phyloP scores from a whole-genome alignment of 2,888 invertebrate genomes.

The Lithophane semibrunnea region DNA sequence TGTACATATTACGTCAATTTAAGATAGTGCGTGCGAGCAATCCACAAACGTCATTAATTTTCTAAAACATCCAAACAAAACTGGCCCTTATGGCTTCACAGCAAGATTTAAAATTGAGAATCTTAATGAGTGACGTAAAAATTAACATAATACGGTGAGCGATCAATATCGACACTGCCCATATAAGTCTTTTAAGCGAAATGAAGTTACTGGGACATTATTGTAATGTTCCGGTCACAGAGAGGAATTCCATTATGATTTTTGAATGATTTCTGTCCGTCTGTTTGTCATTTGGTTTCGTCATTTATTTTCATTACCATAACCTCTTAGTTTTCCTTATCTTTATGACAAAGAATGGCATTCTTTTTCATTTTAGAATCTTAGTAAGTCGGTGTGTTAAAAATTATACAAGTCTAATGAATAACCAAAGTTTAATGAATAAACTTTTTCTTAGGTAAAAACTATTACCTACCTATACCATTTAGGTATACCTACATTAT shows the following conservation, averaged over 20 bases:
- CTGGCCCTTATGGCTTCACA: neutral
- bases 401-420: neutral
- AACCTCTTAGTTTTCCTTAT: neutral
- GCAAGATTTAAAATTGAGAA: conserved; percentile 1
- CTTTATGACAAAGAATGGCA: neutral
- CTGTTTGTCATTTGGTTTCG: neutral
- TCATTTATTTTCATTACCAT: neutral
- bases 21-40: conserved; percentile 31
- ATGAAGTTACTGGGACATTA: conserved; percentile 11
- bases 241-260: neutral
- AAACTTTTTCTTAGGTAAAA: too few relatives aligned
- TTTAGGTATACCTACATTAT: too few relatives aligned
- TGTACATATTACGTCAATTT: conserved; percentile 51
- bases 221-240: conserved; percentile 38
- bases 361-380: too few relatives aligned
- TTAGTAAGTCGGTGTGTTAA: too few relatives aligned
- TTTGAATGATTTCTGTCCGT: neutral
- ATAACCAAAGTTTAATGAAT: neutral
- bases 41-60: conserved; percentile 34
- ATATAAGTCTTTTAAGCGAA: conserved; percentile 33
- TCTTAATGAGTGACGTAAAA: neutral
- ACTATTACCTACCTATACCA: too few relatives aligned
- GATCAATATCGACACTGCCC: conserved; percentile 31
- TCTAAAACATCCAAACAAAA: neutral
- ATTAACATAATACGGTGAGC: neutral